Base-by-base conservation (phyloP, 2,797 vertebrate species). In the Peromyscus eremicus region DNA sequence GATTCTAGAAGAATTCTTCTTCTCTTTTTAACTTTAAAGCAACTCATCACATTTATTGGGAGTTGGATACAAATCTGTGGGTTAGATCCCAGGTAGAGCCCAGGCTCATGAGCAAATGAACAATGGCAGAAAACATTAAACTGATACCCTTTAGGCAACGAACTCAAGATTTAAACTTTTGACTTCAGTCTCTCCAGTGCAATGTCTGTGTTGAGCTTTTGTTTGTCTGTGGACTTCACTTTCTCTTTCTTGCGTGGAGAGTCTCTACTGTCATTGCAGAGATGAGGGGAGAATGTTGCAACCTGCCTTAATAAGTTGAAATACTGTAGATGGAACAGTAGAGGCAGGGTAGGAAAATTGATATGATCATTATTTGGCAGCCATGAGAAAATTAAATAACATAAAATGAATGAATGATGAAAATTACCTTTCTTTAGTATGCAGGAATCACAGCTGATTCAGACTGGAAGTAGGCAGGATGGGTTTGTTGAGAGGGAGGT, bases 401-500 rank as follows among this genome's bases (percentile, higher is more conserved):
- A 73, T 86, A 46, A 89, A 94, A 19, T 73, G 29, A 91, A 43
- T 68, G 91, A 85, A 73, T 62, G 80, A 87, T 43, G 64, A 60
- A 85, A 90, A n/a, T 10, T 79, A 64, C 91, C 75, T 46, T 46
- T 46, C 49, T 86, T 57, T 40, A 85, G 84, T 0, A 2, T 34
- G 57, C 68, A 16, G 34, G 46, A 37, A 12, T 70, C 12, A 37
- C 66, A 52, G 46, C 46, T 86, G 66, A 32, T 46, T 70, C 49
- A 86, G 64, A 52, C 32, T 25, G 6, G 21, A 70, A 68, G 12
- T 46, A 77, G 21, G 64, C 46, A 46, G 46, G 46, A 46, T 46
- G 6, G 46, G 46, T 46, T 46, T 46, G 46, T 46, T 46, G 46
- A 46, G 46, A 46, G 46, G 46, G 6, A 46, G 46, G 46, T 46